Evolutionary conservation across 1,140 invertebrate species (phyloP), one percentile per base, ranked within the genome.

Genomic region (Pogonomyrmex californicus): DNA sequence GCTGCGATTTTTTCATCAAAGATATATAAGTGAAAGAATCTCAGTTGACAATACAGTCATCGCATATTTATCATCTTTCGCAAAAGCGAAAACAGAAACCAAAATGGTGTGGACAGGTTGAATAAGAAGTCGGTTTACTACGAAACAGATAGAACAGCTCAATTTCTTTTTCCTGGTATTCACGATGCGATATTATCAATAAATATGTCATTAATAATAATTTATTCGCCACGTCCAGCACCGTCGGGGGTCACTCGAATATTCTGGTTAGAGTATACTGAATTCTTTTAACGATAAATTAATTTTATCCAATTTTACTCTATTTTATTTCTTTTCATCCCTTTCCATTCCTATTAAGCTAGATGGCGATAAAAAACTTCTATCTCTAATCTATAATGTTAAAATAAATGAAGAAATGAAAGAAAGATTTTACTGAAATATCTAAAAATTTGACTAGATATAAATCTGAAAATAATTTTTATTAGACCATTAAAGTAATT

Each of bases 131-230:
- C 38, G 38, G 65, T 68, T 92, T 92, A 83, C 91, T 86, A 85
- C 88, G 90, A 93, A 92, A 93, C 88, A 62, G 88, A 85, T 87
- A 85, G 81, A 87, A 54, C 81, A 66, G 58, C 81, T 81, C 63
- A 56, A 86, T 56, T 56, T 65, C 58, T 60, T 33, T 68, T 88
- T 88, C 90, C 23, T 73, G 79, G 75, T 86, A 91, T 86, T 81
- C 73, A 41, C 36, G n/a, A 47, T 9, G 36, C 49, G 77, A 68
- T 68, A 56, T 86, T 77, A 81, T 68, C 91, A 63, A 93, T 93
- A 93, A 93, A 92, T 93, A 92, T 92, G 89, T 91, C 91, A 92
- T 93, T 93, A 93, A 87, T 65, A 88, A 93, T 93, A 93, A 93
- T 93, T 93, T 93, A 93, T 81, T 73, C 66, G 38, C 30, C 58